Evolutionary conservation across 92 coral and sea anemone species (phyloP).

Genomic region (Phenganax stokvisi): DNA sequence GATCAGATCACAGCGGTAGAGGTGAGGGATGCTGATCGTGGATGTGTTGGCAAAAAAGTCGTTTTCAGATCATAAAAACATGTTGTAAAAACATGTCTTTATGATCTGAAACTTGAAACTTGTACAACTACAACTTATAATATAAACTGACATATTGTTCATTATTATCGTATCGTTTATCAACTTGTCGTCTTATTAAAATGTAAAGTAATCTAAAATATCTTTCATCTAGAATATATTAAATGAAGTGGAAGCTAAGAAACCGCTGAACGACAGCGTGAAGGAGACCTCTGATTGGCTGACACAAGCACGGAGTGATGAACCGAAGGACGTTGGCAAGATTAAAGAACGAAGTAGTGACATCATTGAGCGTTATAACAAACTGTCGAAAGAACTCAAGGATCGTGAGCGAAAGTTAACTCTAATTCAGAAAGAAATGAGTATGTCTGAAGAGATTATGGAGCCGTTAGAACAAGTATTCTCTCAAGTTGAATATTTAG

Average conservation of each 20-base stretch:
- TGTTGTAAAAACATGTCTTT: no score
- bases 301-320: constrained; percentile 71
- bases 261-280: constrained; percentile 59
- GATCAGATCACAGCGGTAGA: constrained; percentile 68
- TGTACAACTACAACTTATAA: no score
- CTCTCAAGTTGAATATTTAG: constrained; percentile 65
- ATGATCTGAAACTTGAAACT: no score
- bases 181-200: neutral
- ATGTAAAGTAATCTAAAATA: neutral
- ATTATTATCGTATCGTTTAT: no score
- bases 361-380: constrained; percentile 57
- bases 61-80: no score
- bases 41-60: neutral
- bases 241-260: constrained; percentile 59
- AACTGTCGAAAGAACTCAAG: constrained; percentile 69
- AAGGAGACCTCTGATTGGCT: constrained; percentile 69
- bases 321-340: constrained; percentile 73
- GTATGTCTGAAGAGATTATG: constrained; percentile 62
- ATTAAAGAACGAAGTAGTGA: constrained; percentile 62
- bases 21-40: constrained; percentile 36
- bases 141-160: no score
- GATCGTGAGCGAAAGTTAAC: constrained; percentile 67
- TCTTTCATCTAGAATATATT: constrained; percentile 53
- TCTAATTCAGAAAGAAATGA: constrained; percentile 67
- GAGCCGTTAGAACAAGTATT: constrained; percentile 85